A percentile compares a stretch with the other conserved stretches of the same genome.
Conservation (phyloP, 1,140 invertebrate species). For the Pogonus chalceus region DNA sequence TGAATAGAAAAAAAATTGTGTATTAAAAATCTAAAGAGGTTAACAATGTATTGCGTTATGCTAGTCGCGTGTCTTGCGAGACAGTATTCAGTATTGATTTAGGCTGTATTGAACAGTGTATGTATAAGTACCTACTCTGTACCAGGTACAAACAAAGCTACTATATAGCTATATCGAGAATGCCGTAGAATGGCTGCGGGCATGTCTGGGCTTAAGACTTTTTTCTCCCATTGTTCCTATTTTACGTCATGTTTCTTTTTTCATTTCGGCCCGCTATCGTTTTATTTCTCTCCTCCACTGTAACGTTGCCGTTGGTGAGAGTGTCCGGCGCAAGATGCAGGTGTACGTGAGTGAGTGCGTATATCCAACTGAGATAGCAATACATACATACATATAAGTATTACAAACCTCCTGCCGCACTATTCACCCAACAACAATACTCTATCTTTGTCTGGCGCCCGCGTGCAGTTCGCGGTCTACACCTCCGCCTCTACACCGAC, state of each 20-base stretch:
- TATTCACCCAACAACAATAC: too few species aligned
- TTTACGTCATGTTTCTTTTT: slow-evolving; percentile 24
- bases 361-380: background rate
- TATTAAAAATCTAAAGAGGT: too few species aligned
- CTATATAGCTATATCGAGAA: slow-evolving; percentile 16
- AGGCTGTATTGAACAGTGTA: background rate
- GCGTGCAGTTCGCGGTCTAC: background rate
- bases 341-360: background rate
- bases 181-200: slow-evolving; percentile 20
- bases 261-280: slow-evolving; percentile 14
- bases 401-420: too few species aligned
- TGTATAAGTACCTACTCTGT: too few species aligned
- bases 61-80: too few species aligned
- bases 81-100: slow-evolving; percentile 5
- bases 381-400: background rate
- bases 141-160: slow-evolving; percentile 5
- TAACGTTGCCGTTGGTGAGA: background rate
- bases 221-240: slow-evolving; percentile 28
- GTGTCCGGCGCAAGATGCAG: background rate
- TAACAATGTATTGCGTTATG: too few species aligned
- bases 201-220: slow-evolving; percentile 26
- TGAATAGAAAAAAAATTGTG: too few species aligned
- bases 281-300: slow-evolving; percentile 19
- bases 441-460: background rate
- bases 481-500: background rate